Percentiles rank a stretch among this genome's conserved stretches.
Conservation (phyloP, 1,140 invertebrate genomes). For the Drosophila pseudoananassae region DNA sequence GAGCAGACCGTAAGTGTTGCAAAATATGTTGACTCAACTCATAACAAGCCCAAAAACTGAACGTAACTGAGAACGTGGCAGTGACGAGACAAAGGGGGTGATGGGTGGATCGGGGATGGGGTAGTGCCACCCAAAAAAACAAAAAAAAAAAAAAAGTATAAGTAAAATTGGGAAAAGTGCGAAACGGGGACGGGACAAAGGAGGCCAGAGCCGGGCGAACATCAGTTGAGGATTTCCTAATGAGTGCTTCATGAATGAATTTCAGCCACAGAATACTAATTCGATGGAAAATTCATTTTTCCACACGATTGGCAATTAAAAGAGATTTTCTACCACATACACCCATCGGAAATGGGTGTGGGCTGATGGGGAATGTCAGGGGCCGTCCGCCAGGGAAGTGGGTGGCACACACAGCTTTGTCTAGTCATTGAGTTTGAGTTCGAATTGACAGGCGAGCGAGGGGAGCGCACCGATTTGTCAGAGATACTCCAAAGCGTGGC, state of each 20-base stretch:
- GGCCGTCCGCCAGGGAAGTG: not conserved
- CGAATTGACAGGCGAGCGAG: constrained; percentile 72
- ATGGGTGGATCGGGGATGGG: not conserved
- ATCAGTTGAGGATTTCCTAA: constrained; percentile 79
- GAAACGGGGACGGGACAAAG: not conserved
- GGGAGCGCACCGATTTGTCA: constrained; percentile 2
- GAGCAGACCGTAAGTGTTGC: constrained; percentile 78
- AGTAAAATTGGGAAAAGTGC: constrained; percentile 15
- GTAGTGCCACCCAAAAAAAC: constrained; percentile 2
- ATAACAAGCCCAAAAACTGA: constrained; percentile 70
- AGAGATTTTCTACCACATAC: constrained; percentile 76
- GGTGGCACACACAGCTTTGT: constrained; percentile 62
- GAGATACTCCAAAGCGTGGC: constrained; percentile 16
- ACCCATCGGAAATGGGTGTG: constrained; percentile 4
- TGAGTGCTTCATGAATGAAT: constrained; percentile 84
- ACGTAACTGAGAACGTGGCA: constrained; percentile 50
- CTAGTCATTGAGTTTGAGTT: constrained; percentile 65
- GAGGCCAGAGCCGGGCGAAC: constrained; percentile 20
- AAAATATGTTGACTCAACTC: constrained; percentile 84
- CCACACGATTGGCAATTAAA: constrained; percentile 84
- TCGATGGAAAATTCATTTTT: constrained; percentile 84
- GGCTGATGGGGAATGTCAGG: too few species aligned
- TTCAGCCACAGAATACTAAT: constrained; percentile 84
- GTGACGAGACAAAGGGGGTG: constrained; percentile 24
- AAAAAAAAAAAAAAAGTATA: not conserved